Evolutionary conservation across 2,113 vertebrate genomes (phyloP).

Genomic region (Pelvicachromis taeniatus): DNA sequence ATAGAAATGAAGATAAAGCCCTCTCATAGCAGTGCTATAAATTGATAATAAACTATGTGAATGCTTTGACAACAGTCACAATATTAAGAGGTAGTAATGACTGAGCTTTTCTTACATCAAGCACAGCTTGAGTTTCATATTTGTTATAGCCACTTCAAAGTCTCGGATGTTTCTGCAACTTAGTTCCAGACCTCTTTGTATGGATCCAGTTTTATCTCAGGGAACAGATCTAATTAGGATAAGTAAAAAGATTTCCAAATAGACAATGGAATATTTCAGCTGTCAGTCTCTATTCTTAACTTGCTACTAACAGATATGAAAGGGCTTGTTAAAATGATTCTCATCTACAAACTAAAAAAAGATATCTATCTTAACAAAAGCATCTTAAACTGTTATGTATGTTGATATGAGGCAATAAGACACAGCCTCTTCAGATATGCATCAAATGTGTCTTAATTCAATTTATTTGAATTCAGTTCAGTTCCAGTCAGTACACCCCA

Average conservation of each 20-base stretch:
- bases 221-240: background rate
- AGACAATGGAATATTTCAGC: background rate
- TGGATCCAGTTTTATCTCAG: background rate
- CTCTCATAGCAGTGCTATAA: background rate
- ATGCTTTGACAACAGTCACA: conserved; percentile 31
- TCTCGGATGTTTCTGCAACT: background rate
- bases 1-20: conserved; percentile 49
- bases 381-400: background rate
- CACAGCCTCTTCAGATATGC: background rate
- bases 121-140: background rate
- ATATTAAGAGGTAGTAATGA: background rate
- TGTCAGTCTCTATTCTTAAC: background rate
- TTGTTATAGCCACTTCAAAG: background rate
- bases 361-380: background rate
- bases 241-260: background rate
- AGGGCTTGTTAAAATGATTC: background rate
- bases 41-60: conserved; percentile 22
- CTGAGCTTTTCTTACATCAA: background rate
- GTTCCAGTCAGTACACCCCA: background rate
- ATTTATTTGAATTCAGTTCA: background rate
- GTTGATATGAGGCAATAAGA: background rate
- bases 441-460: background rate
- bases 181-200: background rate
- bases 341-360: background rate
- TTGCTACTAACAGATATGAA: background rate